Base-by-base conservation (phyloP, 2,113 vertebrate genomes). In the Amazona guildingii region DNA sequence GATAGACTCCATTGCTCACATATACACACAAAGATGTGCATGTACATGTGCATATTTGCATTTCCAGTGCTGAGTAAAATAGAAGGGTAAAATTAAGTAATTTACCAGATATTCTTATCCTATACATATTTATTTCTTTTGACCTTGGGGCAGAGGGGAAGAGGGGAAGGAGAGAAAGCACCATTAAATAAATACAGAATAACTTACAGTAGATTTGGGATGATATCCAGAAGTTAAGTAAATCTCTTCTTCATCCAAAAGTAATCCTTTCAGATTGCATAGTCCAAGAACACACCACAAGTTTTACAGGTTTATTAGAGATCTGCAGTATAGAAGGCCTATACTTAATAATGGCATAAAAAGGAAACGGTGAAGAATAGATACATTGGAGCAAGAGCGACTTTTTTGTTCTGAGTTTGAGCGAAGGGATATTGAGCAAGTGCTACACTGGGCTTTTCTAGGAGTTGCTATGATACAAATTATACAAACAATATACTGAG, bases 31-130 rank as follows among this genome's bases (percentile, higher is more conserved):
- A 67, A 57, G 21, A 23, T 37, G 5, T 76, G n/a, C 4, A 17
- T 0, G 1, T 51, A 49, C 15, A 39, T 39, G 66, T 66, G 51
- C 10, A 39, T 29, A 66, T 46, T 67, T 10, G 49, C 6, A 80
- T 92, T 94, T 93, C 96, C 49, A 88, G 11, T 92, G 49, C 43
- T 41, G 17, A 97, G n/a, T 85, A 96, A 97, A 98, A 96, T 94
- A 91, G 52, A 94, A 85, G n/a, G 18, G 13, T 75, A 82, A 92
- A 95, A 95, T 70, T 23, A 95, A 92, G 41, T 27, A 89, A 85
- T 94, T 96, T 96, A 69, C 61, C 16, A 83, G 51, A 78, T 35
- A 86, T 33, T 80, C 37, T 97, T 96, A 88, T 92, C 37, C 8
- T 89, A 37, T 76, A 88, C 16, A 24, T 72, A 48, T 16, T 79